phyloP scores from a whole-genome alignment of 30 jellyfish, hydroid and myxozoan species.

The Cassiopea xamachana region DNA sequence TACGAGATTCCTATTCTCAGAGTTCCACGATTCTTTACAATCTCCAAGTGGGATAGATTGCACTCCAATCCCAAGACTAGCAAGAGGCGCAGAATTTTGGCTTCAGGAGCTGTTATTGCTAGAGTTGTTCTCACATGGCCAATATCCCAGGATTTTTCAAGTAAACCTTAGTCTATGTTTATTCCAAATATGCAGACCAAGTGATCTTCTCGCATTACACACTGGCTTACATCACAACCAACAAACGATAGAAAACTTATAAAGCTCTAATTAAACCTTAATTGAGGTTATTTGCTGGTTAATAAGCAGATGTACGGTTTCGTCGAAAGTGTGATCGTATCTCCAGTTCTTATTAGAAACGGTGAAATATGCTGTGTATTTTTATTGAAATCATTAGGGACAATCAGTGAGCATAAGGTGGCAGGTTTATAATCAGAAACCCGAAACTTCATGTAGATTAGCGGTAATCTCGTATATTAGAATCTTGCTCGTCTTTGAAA shows the following conservation, averaged over 20 bases:
- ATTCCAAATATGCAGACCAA: no score
- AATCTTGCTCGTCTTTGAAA: not conserved
- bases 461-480: not conserved
- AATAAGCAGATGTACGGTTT: not conserved
- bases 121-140: no score
- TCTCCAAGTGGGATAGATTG: no score
- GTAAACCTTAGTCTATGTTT: no score
- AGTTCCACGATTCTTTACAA: no score
- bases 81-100: no score
- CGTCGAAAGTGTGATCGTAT: not conserved
- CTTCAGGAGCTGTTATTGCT: no score
- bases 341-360: not conserved
- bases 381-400: not conserved
- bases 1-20: not conserved
- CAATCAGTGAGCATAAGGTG: not conserved
- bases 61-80: no score
- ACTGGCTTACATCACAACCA: no score
- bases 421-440: not conserved
- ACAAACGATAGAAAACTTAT: no score
- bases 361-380: not conserved
- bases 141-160: no score
- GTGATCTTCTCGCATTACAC: no score
- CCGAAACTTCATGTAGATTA: not conserved
- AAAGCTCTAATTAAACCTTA: not conserved
- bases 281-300: not conserved